These are phyloP conservation scores for Urechis unicinctus DNA, from an alignment of 2,888 invertebrate genomes.

Conservation along the genomic window DNA sequence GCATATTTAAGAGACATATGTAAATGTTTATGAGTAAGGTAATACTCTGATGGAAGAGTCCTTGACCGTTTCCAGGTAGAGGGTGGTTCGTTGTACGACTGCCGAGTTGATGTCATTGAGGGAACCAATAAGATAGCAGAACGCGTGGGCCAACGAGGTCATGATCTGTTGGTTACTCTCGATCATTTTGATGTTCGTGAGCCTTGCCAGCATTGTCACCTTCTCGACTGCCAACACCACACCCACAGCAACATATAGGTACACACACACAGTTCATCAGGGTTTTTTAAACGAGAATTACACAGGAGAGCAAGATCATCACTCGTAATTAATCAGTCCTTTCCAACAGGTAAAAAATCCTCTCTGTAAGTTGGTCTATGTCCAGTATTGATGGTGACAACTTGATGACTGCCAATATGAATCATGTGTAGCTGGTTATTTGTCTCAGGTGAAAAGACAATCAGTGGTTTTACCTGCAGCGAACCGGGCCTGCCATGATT, in stretches of 20 bases:
- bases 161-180: constrained; percentile 72
- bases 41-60: constrained; percentile 78
- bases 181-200: constrained; percentile 71
- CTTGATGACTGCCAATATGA: too few species aligned
- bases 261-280: background rate
- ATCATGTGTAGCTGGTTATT: too few species aligned
- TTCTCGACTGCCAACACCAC: constrained; percentile 68
- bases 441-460: too few species aligned
- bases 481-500: constrained; percentile 83
- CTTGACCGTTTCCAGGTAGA: constrained; percentile 89
- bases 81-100: constrained; percentile 86
- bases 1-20: too few species aligned
- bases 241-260: too few species aligned
- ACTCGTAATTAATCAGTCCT: too few species aligned
- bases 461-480: constrained; percentile 70
- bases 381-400: too few species aligned
- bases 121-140: constrained; percentile 91
- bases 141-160: constrained; percentile 89
- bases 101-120: constrained; percentile 93
- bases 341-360: too few species aligned
- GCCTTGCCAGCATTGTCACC: constrained; percentile 83
- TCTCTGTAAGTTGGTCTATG: too few species aligned
- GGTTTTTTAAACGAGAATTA: too few species aligned
- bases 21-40: too few species aligned
- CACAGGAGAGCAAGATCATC: too few species aligned